A percentile compares a stretch with the other conserved stretches of the same genome.
These are phyloP conservation scores for Rachycentron canadum DNA, from an alignment of 2,797 vertebrate species.

Conservation along the genomic window DNA sequence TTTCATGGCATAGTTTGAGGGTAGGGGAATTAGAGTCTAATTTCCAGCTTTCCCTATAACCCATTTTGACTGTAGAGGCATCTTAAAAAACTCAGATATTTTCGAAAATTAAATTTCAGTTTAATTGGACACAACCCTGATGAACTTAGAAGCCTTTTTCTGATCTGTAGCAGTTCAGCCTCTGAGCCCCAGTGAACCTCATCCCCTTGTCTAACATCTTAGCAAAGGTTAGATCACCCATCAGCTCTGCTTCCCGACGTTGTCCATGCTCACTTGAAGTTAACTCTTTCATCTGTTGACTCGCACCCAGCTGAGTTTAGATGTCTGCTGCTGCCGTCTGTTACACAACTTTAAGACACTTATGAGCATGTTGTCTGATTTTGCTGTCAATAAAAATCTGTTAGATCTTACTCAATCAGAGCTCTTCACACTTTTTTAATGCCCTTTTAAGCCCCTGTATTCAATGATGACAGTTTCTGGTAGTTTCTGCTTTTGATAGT, in stretches of 20 bases:
- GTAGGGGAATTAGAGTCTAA: not conserved
- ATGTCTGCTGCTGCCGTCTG: slow-evolving; percentile 8
- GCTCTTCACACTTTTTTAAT: not conserved
- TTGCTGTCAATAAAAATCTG: slow-evolving; percentile 42
- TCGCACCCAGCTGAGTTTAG: slow-evolving; percentile 11
- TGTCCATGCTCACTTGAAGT: not conserved
- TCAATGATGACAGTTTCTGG: slow-evolving; percentile 20
- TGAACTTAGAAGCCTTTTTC: slow-evolving; percentile 5
- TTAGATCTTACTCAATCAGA: slow-evolving; percentile 9
- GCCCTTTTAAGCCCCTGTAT: slow-evolving; percentile 1
- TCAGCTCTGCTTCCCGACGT: slow-evolving; percentile 10
- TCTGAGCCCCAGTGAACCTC: not conserved
- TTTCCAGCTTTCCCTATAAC: not conserved
- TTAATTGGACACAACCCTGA: not conserved
- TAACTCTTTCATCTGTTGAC: slow-evolving; percentile 5
- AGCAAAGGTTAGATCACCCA: slow-evolving; percentile 12
- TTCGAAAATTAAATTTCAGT: not conserved
- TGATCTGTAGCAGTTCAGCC: not conserved
- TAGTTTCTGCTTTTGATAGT: slow-evolving; percentile 11
- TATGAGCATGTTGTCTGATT: slow-evolving; percentile 10
- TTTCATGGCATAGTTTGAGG: not conserved
- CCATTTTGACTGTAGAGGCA: not conserved
- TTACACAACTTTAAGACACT: slow-evolving; percentile 4
- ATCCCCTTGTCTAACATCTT: not conserved
- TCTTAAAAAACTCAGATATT: not conserved